phyloP scores from a whole-genome alignment of 2,888 invertebrate genomes.

The Myopa tessellatipennis region DNA sequence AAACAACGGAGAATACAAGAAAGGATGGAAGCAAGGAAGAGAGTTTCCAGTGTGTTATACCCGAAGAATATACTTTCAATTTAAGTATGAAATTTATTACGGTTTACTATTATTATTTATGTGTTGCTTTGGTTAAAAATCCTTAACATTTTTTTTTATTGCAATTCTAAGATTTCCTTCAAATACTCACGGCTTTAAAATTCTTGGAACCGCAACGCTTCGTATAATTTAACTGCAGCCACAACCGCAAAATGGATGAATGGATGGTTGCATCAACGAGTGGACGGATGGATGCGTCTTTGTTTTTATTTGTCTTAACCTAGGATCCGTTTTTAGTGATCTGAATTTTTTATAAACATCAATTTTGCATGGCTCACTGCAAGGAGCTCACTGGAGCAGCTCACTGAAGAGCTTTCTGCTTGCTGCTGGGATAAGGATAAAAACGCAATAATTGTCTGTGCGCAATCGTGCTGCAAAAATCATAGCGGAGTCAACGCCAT shows the following conservation, averaged over 20 bases:
- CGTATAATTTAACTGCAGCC: slow-evolving; percentile 32
- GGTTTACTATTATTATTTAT: background rate
- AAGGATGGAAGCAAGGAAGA: too few species aligned
- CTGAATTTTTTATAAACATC: slow-evolving; percentile 34
- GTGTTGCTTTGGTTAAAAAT: background rate
- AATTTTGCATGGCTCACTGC: slow-evolving; percentile 21
- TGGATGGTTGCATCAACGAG: background rate
- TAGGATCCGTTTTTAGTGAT: background rate
- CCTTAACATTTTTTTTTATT: background rate
- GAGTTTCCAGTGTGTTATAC: too few species aligned
- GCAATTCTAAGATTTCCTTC: background rate
- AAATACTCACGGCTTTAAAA: background rate
- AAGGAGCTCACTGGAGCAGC: background rate
- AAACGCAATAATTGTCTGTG: slow-evolving; percentile 22
- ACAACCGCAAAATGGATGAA: slow-evolving; percentile 26
- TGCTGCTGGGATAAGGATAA: background rate
- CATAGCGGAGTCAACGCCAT: background rate
- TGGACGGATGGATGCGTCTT: background rate
- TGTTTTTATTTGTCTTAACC: slow-evolving; percentile 4
- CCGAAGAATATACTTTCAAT: background rate
- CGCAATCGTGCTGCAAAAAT: slow-evolving; percentile 28
- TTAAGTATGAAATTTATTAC: too few species aligned
- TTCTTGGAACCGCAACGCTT: slow-evolving; percentile 10
- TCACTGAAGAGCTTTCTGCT: background rate
- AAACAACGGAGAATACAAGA: too few species aligned